Evolutionary conservation across 2,797 vertebrate genomes (phyloP), one percentile per base, ranked within the genome.

Genomic region (Poecilia velifera): DNA sequence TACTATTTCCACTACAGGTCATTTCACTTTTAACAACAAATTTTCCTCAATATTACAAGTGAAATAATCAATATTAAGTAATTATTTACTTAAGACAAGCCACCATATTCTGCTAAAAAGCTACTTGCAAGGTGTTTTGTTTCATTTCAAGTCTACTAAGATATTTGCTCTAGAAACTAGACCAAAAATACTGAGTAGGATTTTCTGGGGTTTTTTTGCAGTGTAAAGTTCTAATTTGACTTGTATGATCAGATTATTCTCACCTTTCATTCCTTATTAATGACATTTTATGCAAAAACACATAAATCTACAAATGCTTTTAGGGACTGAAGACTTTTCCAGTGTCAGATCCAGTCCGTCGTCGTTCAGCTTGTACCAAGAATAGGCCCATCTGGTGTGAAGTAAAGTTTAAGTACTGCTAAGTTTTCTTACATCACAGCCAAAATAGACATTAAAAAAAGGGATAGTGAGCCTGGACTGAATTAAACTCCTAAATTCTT

Each of bases 361-460:
- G 45, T 20, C 51, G 49, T 74, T 47, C 34, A 45, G 53, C 75
- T 62, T 45, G 49, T 70, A 46, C 53, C 1, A 82, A 82, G 79
- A 76, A 73, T 28, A 34, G 12, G 57, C 76, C 36, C 46, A 59
- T 77, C 12, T 28, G 10, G 39, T 57, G 34, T 18, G 20, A 49
- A 62, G 10, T 39, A 4, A 39, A 66, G 55, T 64, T 47, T 6
- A 45, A 76, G 62, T 3, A n/a, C 62, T 39, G 51, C 25, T 22
- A 13, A 55, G 18, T 62, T 31, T 34, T 39, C 14, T 57, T 46
- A 22, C 31, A 72, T 76, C 22, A 22, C 51, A 53, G 51, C 53
- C 43, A 55, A 72, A 47, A 49, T 39, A 68, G 39, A 62, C 34
- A 82, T 73, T 71, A 64, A 39, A 9, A 57, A 74, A 77, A 82